Percentiles rank a stretch among this genome's conserved stretches.
Evolutionary conservation across 2,113 vertebrate genomes (phyloP).

Genomic region (Pica pica): DNA sequence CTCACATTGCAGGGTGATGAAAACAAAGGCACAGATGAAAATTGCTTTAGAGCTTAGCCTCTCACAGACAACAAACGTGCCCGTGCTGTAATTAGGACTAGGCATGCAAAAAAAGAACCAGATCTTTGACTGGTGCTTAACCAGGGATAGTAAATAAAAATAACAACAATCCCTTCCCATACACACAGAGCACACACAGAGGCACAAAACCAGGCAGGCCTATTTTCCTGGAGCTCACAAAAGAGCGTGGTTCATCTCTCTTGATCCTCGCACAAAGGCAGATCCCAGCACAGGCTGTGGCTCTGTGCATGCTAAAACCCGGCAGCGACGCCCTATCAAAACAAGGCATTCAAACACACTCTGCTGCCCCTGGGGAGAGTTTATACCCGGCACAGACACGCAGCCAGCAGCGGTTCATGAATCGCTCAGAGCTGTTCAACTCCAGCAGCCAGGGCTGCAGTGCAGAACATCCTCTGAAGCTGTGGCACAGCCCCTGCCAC

Average conservation of each 20-base stretch:
- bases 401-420: neutral
- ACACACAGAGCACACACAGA: neutral
- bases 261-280: slow-evolving; percentile 20
- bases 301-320: neutral
- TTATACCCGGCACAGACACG: neutral
- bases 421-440: neutral
- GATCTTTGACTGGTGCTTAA: slow-evolving; percentile 27
- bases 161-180: neutral
- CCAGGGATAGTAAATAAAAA: slow-evolving; percentile 31
- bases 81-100: slow-evolving; percentile 31
- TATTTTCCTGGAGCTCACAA: neutral
- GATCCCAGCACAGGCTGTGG: neutral
- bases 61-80: neutral
- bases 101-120: neutral
- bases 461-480: neutral
- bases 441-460: neutral
- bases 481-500: neutral
- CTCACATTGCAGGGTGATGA: slow-evolving; percentile 26
- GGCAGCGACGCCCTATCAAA: slow-evolving; percentile 8
- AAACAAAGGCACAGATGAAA: slow-evolving; percentile 52
- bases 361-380: slow-evolving; percentile 36
- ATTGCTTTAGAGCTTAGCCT: slow-evolving; percentile 38
- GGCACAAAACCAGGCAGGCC: neutral
- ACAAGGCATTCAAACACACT: slow-evolving; percentile 3
- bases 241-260: neutral